Evolutionary conservation across 2,797 vertebrate genomes (phyloP).

Genomic region (Falco peregrinus): DNA sequence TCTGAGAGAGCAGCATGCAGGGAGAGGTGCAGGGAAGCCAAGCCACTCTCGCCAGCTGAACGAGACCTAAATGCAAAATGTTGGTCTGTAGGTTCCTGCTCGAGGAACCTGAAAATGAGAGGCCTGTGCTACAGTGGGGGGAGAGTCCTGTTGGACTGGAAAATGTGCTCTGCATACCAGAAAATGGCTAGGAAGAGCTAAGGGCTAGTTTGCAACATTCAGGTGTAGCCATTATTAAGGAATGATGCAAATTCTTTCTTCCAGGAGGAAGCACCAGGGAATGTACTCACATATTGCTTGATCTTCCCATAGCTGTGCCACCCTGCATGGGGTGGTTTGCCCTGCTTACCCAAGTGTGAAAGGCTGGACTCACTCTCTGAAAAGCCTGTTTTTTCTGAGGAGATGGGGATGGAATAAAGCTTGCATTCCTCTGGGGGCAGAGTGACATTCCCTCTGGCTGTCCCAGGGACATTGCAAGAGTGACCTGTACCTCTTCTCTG

Average conservation of each 20-base stretch:
- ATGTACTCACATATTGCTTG: not conserved
- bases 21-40: not conserved
- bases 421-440: not conserved
- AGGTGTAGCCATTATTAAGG: not conserved
- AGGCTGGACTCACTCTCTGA: not conserved
- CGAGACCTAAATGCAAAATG: not conserved
- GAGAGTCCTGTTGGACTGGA: not conserved
- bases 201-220: not conserved
- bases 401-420: not conserved
- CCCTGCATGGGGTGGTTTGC: not conserved
- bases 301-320: not conserved
- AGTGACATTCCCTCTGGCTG: not conserved
- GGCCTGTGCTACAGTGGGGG: not conserved
- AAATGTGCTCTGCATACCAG: not conserved
- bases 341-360: not conserved
- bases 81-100: not conserved
- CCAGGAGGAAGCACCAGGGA: not conserved
- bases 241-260: constrained; percentile 38
- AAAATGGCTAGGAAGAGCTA: not conserved
- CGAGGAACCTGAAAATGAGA: not conserved
- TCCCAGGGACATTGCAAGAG: not conserved
- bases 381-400: not conserved
- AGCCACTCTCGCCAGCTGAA: not conserved
- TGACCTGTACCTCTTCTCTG: not conserved
- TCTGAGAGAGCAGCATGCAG: not conserved